These are phyloP conservation scores for Hirtodrosophila cameraria DNA, from an alignment of 2,888 invertebrate genomes.

Conservation along the genomic window DNA sequence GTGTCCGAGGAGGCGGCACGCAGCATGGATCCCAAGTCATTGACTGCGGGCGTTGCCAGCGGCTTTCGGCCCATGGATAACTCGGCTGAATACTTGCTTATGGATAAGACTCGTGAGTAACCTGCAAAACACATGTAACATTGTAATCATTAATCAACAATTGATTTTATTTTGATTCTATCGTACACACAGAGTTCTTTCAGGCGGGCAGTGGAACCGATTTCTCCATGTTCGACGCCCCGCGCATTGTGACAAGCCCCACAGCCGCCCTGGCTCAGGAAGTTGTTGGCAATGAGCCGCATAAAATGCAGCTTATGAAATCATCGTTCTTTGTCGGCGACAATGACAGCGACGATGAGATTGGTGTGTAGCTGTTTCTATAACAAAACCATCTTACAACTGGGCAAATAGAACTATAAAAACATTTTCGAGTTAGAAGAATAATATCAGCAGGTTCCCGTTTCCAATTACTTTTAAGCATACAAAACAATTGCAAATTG, in stretches of 20 bases:
- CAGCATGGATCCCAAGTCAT: slow-evolving; percentile 68
- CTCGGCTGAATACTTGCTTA: slow-evolving; percentile 77
- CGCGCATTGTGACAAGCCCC: slow-evolving; percentile 85
- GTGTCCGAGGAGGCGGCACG: slow-evolving; percentile 72
- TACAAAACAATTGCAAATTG: too few species aligned
- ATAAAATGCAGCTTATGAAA: slow-evolving; percentile 92
- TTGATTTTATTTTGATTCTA: background rate
- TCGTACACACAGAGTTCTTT: slow-evolving; percentile 71
- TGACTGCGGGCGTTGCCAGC: slow-evolving; percentile 46
- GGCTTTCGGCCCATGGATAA: slow-evolving; percentile 76
- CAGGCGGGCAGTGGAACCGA: slow-evolving; percentile 68
- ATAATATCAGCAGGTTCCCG: too few species aligned
- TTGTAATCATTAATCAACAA: background rate
- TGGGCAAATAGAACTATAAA: too few species aligned
- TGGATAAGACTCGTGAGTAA: slow-evolving; percentile 81
- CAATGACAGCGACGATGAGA: slow-evolving; percentile 74
- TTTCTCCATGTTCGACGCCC: slow-evolving; percentile 74
- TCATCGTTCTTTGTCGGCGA: slow-evolving; percentile 87
- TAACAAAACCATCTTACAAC: background rate
- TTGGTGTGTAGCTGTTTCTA: slow-evolving; percentile 47
- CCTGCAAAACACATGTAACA: too few species aligned
- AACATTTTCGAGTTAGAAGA: too few species aligned
- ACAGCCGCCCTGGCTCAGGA: slow-evolving; percentile 87
- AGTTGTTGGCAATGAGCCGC: slow-evolving; percentile 87
- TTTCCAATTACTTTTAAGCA: too few species aligned